Conservation (phyloP, 2,113 vertebrate species). For the Heloderma charlesbogerti region DNA sequence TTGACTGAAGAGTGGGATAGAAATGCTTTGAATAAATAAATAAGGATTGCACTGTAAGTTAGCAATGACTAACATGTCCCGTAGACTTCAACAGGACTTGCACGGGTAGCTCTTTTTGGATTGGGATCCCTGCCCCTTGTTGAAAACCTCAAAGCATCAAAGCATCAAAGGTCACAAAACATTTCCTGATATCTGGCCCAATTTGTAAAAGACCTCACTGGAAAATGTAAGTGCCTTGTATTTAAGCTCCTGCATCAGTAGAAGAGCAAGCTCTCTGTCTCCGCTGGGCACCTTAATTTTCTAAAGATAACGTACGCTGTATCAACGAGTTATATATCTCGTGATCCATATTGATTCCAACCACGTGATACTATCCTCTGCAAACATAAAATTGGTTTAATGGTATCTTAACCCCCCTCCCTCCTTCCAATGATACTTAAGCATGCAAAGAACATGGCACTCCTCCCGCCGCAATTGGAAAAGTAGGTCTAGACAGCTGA, state of each 20-base stretch:
- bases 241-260: constrained; percentile 37
- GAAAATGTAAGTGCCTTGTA: constrained; percentile 33
- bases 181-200: not conserved
- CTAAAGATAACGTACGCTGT: constrained; percentile 60
- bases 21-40: no score
- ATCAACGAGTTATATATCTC: constrained; percentile 54
- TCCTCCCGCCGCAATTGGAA: constrained; percentile 30
- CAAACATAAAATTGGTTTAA: constrained; percentile 64
- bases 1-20: no score
- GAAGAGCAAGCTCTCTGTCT: constrained; percentile 18
- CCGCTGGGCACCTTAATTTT: constrained; percentile 48
- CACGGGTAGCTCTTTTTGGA: not conserved
- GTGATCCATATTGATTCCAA: constrained; percentile 58
- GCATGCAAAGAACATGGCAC: constrained; percentile 36
- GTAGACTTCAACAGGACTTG: not conserved
- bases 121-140: not conserved
- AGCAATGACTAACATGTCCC: not conserved
- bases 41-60: not conserved
- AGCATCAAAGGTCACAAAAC: not conserved
- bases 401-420: constrained; percentile 22
- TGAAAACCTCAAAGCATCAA: not conserved
- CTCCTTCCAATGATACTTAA: constrained; percentile 37
- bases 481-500: constrained; percentile 51
- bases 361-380: constrained; percentile 47
- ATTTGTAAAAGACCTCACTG: constrained; percentile 26